Evolutionary conservation across 2,888 invertebrate genomes (phyloP).

Genomic region (Troides oblongomaculatus): DNA sequence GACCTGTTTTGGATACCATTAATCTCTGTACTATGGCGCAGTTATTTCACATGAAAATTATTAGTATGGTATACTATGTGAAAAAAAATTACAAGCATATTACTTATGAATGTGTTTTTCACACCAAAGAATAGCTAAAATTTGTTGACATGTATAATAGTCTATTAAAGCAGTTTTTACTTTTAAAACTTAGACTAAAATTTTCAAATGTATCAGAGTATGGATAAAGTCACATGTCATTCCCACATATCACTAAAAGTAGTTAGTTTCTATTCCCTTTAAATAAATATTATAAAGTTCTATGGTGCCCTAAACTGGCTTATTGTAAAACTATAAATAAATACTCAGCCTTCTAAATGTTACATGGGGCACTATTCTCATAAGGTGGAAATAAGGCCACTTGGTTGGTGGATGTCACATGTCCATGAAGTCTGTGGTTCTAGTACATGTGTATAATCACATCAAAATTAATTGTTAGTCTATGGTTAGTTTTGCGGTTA

Average conservation of each 20-base stretch:
- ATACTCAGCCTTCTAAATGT: no score
- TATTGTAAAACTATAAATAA: neutral
- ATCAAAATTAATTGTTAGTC: slow-evolving; percentile 14
- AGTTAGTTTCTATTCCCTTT: slow-evolving; percentile 32
- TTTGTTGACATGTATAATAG: slow-evolving; percentile 22
- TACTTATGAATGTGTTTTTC: slow-evolving; percentile 16
- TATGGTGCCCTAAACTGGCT: slow-evolving; percentile 28
- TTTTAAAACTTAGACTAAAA: slow-evolving; percentile 15
- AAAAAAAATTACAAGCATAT: slow-evolving; percentile 21
- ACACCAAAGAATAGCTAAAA: slow-evolving; percentile 5
- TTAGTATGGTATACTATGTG: slow-evolving; percentile 4
- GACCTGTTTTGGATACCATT: slow-evolving; percentile 43
- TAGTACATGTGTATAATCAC: slow-evolving; percentile 36
- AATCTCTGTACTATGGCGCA: slow-evolving; percentile 11
- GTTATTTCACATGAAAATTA: slow-evolving; percentile 5
- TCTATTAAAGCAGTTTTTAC: slow-evolving; percentile 10
- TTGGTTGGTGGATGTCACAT: no score
- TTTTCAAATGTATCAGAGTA: slow-evolving; percentile 12
- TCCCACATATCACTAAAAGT: slow-evolving; percentile 32
- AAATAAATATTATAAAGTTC: slow-evolving; percentile 25
- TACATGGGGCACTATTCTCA: no score
- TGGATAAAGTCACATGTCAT: slow-evolving; percentile 31
- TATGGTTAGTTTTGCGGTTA: slow-evolving; percentile 3
- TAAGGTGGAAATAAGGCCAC: no score
- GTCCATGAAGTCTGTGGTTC: no score